Conservation (phyloP, 2,888 invertebrate genomes). For the Amphipoea lucens region DNA sequence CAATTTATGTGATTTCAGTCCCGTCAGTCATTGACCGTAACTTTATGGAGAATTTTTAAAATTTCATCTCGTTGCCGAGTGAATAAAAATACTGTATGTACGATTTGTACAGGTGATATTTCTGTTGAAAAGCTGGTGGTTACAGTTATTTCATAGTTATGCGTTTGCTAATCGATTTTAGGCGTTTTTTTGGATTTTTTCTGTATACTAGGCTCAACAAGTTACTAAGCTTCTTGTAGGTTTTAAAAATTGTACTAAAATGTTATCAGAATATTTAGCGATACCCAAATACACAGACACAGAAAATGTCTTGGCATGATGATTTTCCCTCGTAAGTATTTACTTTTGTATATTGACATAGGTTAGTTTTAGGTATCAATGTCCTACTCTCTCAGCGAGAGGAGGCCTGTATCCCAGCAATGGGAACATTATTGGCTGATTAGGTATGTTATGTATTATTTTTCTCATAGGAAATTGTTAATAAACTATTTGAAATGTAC, state of each 20-base stretch:
- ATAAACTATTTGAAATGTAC: background rate
- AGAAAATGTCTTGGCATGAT: too few species aligned
- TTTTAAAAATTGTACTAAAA: background rate
- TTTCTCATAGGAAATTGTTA: too few species aligned
- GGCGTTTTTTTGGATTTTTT: background rate
- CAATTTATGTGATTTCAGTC: constrained; percentile 76
- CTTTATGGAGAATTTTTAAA: constrained; percentile 70
- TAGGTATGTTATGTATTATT: too few species aligned
- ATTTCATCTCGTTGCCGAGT: constrained; percentile 68
- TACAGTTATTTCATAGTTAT: constrained; percentile 2
- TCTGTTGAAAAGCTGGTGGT: constrained; percentile 21
- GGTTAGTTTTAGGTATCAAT: background rate
- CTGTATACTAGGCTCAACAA: background rate
- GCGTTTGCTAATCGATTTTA: background rate
- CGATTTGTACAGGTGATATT: constrained; percentile 27
- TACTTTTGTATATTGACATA: background rate
- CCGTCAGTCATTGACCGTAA: constrained; percentile 74
- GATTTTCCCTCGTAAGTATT: background rate
- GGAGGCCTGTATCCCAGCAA: too few species aligned
- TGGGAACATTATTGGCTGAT: too few species aligned
- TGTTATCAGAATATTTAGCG: background rate
- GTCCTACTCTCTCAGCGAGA: background rate
- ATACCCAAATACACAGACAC: background rate
- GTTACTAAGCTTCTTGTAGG: background rate
- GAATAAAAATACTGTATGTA: constrained; percentile 53